Base-by-base conservation (phyloP, 37 sponge, comb jelly and placozoan genomes). In the Oopsacas minuta region DNA sequence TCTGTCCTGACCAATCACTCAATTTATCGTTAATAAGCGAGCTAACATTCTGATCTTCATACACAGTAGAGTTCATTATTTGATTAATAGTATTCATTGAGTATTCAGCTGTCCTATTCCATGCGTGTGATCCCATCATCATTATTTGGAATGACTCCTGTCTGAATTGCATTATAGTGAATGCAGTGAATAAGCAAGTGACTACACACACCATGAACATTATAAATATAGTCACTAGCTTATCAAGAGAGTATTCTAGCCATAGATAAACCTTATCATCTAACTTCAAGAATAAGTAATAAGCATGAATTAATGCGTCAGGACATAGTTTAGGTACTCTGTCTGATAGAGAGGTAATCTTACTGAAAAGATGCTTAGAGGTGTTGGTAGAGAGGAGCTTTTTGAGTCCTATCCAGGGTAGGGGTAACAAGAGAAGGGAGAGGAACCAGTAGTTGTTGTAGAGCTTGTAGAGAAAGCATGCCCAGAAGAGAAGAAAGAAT, bases 371-470 rank as follows among this genome's bases (percentile, higher is more conserved):
- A 10, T 12, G 75, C 30, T 12, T 25, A 12, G 75, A 61, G 75
- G 22, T 3, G 75, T 3, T 5, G 30, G 30, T 10, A 25, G 75
- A 61, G 17, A 61, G 75, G 75, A 61, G 20, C 84, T 51, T 37
- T 28, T 42, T 37, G 7, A 83, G 49, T 23, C 39, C 84, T 83
- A 85, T 61, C 46, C 61, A 52, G 1, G 61, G 37, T 1, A 61
- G 10, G 35, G 81, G 86, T 17, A 85, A 36, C 61, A 85, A 37
- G 36, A 86, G 83, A 23, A 28, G 49, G 8, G 5, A 1, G 39
- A 42, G 51, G 17, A 86, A 38, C 87, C 87, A 86, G 36, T 3
- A 37, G 87, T 86, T 83, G 36, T 86, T 83, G 36, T 30, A 82
- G 37, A 86, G 39, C 1, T 83, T 83, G 36, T 38, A 38, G 35